A percentile compares a stretch with the other conserved stretches of the same genome.
Evolutionary conservation across 2,113 vertebrate genomes (phyloP).

Genomic region (Grallaria varia): DNA sequence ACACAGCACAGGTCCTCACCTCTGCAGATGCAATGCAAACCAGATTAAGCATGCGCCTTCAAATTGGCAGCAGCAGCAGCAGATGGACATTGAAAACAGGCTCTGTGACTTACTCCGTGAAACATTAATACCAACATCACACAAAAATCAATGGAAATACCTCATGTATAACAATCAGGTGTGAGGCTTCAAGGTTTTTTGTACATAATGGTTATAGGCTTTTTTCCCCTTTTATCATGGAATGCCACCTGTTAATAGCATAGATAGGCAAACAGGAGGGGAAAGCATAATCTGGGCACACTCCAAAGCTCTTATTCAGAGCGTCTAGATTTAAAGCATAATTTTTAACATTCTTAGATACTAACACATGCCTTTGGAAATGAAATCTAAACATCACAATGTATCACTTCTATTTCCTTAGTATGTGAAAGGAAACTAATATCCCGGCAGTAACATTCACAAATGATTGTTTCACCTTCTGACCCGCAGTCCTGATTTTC

Average conservation of each 20-base stretch:
- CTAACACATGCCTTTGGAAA: not conserved
- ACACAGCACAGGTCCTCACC: not conserved
- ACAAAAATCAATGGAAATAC: not conserved
- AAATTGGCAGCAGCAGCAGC: not conserved
- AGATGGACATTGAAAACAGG: not conserved
- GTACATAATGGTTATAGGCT: not conserved
- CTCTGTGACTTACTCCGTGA: not conserved
- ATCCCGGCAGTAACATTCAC: conserved; percentile 3
- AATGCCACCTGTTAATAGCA: not conserved
- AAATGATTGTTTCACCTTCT: conserved; percentile 48
- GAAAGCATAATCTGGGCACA: not conserved
- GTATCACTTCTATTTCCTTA: not conserved
- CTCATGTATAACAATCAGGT: not conserved
- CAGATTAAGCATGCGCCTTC: not conserved
- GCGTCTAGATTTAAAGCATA: not conserved
- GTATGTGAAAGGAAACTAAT: conserved; percentile 1
- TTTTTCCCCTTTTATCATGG: not conserved
- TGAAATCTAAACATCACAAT: not conserved
- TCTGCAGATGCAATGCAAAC: not conserved
- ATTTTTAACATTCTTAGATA: not conserved
- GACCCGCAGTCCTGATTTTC: conserved; percentile 19
- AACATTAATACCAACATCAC: not conserved
- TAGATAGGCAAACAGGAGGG: not conserved
- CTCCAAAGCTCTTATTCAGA: not conserved
- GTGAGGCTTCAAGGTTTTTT: not conserved